Evolutionary conservation across 2,797 vertebrate species (phyloP), one percentile per base, ranked within the genome.

Genomic region (Nannoperca australis): DNA sequence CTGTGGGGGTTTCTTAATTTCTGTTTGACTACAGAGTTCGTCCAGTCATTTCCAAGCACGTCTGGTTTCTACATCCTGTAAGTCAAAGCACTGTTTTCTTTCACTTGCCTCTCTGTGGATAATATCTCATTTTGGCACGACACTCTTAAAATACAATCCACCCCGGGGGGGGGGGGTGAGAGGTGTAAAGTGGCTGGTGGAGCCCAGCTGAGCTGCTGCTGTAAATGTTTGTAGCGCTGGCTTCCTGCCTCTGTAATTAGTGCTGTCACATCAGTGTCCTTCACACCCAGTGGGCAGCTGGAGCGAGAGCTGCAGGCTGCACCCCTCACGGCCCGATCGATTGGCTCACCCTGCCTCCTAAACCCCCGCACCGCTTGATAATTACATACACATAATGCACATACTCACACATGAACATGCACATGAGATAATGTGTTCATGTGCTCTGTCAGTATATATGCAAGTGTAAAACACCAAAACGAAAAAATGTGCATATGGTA

Each of bases 181-280:
- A 54, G 59, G 14, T 70, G 62, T 70, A 74, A 82, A 72, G 74
- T 73, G 63, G 40, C 58, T 75, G 54, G 22, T 83, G 65, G 75
- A 80, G 65, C 51, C 66, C 3, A 4, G 51, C n/a, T 44, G 71
- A 78, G 78, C 69, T 76, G 84, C 78, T 72, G 68, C 76, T 77
- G 68, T 81, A 81, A 65, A 82, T 74, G 79, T 73, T 79, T 75
- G 67, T 62, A 73, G 66, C 11, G 3, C 73, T 84, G 86, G 86
- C 90, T 93, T 93, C 88, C 91, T 91, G 90, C 78, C 82, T 87
- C 83, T 86, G 90, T 94, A 94, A 95, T 95, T 94, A 93, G 88
- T 73, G 69, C 91, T 94, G 93, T 96, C 95, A 95, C 91, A 93
- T 89, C 88, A 67, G 91, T 95, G 94, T 89, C 94, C 95, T 96